These are phyloP conservation scores for Cisticola juncidis DNA, from an alignment of 2,113 vertebrate species.

Conservation along the genomic window DNA sequence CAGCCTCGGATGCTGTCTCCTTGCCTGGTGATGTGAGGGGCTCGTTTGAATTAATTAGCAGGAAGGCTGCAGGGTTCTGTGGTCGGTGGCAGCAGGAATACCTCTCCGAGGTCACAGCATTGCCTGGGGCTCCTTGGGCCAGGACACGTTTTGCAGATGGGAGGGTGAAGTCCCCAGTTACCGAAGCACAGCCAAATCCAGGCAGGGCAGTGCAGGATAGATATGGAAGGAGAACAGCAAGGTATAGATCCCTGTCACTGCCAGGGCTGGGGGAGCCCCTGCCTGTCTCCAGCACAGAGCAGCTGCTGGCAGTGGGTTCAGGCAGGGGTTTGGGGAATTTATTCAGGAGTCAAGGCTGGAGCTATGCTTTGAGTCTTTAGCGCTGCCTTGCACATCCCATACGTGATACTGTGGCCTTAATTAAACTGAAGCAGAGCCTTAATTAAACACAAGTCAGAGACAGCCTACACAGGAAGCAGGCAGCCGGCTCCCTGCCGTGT, in stretches of 20 bases:
- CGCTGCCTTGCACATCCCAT: not conserved
- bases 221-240: not conserved
- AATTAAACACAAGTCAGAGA: conserved; percentile 34
- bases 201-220: accelerated
- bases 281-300: accelerated
- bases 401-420: conserved; percentile 45
- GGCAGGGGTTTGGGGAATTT: not conserved
- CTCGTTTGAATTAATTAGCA: conserved; percentile 14
- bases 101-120: not conserved
- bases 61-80: not conserved
- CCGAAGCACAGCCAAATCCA: not conserved
- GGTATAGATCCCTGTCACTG: not conserved
- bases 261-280: not conserved
- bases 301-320: accelerated
- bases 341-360: not conserved
- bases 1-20: conserved; percentile 16
- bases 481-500: accelerated
- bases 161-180: not conserved
- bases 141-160: accelerated
- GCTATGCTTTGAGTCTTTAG: conserved; percentile 8
- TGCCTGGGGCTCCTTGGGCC: not conserved
- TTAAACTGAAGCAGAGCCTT: conserved; percentile 37
- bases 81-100: not conserved
- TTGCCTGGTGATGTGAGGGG: not conserved
- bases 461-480: not conserved